Evolutionary conservation across 1,140 invertebrate species (phyloP).

Genomic region (Diachasma alloeum): DNA sequence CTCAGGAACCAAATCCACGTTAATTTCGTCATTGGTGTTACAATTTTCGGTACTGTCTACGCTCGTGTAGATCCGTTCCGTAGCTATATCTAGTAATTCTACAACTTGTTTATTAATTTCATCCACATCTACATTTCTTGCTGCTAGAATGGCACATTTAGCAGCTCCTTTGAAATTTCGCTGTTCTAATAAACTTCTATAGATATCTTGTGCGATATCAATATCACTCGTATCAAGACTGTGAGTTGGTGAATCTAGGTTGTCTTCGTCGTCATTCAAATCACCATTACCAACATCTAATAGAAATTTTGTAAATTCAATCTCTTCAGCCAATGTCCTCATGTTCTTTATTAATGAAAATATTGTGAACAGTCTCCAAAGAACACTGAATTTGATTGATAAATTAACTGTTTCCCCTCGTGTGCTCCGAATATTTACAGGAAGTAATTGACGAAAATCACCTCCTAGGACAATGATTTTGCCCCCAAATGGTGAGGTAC

Average conservation of each 20-base stretch:
- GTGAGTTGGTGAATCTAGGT: slow-evolving; percentile 4
- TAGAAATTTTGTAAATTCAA: neutral
- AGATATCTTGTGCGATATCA: slow-evolving; percentile 1
- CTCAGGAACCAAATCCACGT: neutral
- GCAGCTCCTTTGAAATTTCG: neutral
- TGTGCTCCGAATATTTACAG: neutral
- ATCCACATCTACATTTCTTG: slow-evolving; percentile 38
- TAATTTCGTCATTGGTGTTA: slow-evolving; percentile 11
- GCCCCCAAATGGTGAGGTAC: no score
- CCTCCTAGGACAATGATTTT: no score
- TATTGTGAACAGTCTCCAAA: neutral
- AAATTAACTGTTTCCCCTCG: neutral
- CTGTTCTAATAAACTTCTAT: neutral
- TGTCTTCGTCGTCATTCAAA: neutral
- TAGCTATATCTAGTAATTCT: slow-evolving; percentile 16
- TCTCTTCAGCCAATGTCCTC: neutral
- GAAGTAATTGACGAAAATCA: no score
- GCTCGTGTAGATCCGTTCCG: slow-evolving; percentile 10
- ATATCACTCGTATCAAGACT: neutral
- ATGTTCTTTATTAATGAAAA: neutral
- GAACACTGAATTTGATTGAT: neutral
- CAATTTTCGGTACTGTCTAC: neutral
- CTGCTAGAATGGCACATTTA: slow-evolving; percentile 22
- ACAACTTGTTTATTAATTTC: no score
- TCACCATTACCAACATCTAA: neutral